Conservation (phyloP, 2,888 invertebrate genomes). For the Chloroclystis v-ata region DNA sequence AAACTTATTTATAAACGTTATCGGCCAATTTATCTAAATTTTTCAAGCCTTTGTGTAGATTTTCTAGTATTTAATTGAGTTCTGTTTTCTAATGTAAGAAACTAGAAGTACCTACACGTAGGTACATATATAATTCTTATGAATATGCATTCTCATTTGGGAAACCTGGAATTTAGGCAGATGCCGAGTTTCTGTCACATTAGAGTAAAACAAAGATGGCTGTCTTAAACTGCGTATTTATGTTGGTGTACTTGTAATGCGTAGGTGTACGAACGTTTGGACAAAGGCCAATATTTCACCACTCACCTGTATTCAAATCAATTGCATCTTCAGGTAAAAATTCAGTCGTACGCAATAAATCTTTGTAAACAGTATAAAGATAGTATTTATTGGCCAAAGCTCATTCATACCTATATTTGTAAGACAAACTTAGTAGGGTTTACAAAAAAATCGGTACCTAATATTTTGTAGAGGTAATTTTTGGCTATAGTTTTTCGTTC, state of each 20-base stretch:
- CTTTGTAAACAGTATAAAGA: too few species aligned
- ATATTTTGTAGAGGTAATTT: too few species aligned
- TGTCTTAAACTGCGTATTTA: constrained; percentile 42
- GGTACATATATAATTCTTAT: too few species aligned
- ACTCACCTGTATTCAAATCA: constrained; percentile 61
- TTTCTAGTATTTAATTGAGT: background rate
- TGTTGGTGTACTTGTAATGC: constrained; percentile 48
- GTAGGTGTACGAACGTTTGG: constrained; percentile 62
- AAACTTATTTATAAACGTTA: constrained; percentile 38
- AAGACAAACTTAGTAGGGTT: too few species aligned
- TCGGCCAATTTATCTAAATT: constrained; percentile 17
- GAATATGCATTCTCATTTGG: too few species aligned
- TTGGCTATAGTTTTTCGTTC: too few species aligned
- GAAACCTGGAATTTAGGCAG: too few species aligned
- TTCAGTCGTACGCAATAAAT: background rate
- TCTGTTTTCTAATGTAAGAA: too few species aligned
- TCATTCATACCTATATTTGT: background rate
- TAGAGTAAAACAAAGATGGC: constrained; percentile 15
- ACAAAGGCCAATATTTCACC: constrained; percentile 58
- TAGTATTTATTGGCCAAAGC: background rate
- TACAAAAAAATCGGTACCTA: too few species aligned
- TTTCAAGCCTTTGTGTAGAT: constrained; percentile 1
- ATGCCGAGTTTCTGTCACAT: constrained; percentile 2
- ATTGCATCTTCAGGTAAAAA: constrained; percentile 32
- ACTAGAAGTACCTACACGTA: too few species aligned